Percentiles rank a stretch among this genome's conserved stretches.
Evolutionary conservation across 2,888 invertebrate species (phyloP).

Genomic region (Heliconius sara): DNA sequence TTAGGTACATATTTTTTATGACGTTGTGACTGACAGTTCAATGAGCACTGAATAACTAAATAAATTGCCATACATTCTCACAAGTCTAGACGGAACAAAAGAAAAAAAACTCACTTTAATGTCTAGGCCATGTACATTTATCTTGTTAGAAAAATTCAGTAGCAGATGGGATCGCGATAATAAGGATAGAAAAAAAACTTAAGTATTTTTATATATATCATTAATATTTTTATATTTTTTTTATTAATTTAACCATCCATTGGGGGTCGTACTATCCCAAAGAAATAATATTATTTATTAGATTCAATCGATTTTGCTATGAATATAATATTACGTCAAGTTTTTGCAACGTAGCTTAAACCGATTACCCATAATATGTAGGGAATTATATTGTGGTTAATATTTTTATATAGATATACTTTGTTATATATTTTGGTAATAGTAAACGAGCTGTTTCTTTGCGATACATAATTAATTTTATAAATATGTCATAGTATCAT

Average conservation of each 20-base stretch:
- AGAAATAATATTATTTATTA: background rate
- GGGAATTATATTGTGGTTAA: background rate
- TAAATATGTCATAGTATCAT: background rate
- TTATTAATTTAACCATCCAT: background rate
- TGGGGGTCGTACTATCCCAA: background rate
- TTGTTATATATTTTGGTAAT: background rate
- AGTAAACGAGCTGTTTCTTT: background rate
- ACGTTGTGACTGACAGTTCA: slow-evolving; percentile 32
- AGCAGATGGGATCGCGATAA: slow-evolving; percentile 7
- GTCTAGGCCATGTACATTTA: slow-evolving; percentile 27
- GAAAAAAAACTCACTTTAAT: slow-evolving; percentile 33
- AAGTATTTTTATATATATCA: no score
- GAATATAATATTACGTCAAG: background rate
- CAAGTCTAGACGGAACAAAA: slow-evolving; percentile 37
- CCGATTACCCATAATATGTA: background rate
- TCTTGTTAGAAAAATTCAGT: slow-evolving; percentile 19
- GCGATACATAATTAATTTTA: background rate
- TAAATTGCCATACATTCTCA: slow-evolving; percentile 32
- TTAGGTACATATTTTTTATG: slow-evolving; percentile 18
- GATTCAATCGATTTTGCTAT: background rate
- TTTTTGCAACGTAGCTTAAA: background rate
- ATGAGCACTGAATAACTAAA: slow-evolving; percentile 25
- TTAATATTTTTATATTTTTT: no score
- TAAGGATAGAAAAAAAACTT: no score
- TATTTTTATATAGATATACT: background rate